Base-by-base conservation (phyloP, 2,888 invertebrate genomes). In the Sabatieria punctata region DNA sequence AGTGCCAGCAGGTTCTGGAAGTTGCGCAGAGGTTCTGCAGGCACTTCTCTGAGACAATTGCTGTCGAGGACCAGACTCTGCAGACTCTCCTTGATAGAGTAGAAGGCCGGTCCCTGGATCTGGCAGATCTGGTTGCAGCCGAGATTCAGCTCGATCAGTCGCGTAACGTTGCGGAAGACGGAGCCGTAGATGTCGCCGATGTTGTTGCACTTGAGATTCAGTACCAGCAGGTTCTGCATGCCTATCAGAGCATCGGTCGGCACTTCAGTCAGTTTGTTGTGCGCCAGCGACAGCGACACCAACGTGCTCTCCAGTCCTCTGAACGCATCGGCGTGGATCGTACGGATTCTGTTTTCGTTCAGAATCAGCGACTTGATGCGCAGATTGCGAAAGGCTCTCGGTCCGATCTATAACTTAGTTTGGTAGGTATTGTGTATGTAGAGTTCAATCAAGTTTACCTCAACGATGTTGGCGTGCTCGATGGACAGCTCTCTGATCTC, bases 271-370 rank as follows among this genome's bases (percentile, higher is more conserved):
- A 91, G 66, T 57, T 79, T 57, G 51, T 68, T 68, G 45, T 60
- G 53, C 78, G 67, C 67, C 45, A 89, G 72, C 66, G 85, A 86
- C 36, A 89, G 72, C 64, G 82, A 86, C 63, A 79, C 80, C 41
- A 89, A 55, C 3, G 78, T 75, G 22, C 72, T 71, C 56, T 86
- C 86, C 64, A 88, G 82, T 0, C 85, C 86, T 4, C 51, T 51
- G 54, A 68, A 68, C 2, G 68, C 68, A 39, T 63, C 52, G 22
- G 52, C 49, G 22, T 65, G 60, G 35, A 67, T 56, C 8, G 45
- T 48, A 19, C 52, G 52, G 38, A 67, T 60, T 2, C 60, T 51
- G 40, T 66, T 65, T 47, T 64, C 58, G 47, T 65, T 59, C 25
- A 68, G 48, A 39, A 60, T 60, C 4, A 67, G 55, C 45, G 60